These are phyloP conservation scores for Actinia equina DNA, from an alignment of 64 coral and sea anemone species.

Conservation along the genomic window DNA sequence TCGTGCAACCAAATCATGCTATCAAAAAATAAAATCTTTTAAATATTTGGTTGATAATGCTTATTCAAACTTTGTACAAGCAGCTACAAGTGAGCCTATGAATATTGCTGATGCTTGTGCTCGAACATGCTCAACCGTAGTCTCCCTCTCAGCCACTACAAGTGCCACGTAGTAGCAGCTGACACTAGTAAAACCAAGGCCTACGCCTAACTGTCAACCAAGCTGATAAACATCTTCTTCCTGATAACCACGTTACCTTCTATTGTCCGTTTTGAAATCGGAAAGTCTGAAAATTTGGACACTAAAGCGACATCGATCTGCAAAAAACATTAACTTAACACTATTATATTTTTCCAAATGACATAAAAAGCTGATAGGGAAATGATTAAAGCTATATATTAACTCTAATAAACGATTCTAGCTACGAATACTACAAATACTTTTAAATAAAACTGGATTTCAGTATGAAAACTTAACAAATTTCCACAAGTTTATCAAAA, in stretches of 20 bases:
- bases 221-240: not conserved
- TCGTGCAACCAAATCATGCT: no score
- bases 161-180: no score
- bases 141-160: no score
- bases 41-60: no score
- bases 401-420: not conserved
- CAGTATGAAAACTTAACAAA: not conserved
- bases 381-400: not conserved
- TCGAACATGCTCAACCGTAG: no score
- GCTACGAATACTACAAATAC: no score
- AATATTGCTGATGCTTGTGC: no score
- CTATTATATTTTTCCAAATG: not conserved
- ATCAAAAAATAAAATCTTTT: no score
- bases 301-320: not conserved
- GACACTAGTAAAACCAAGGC: no score
- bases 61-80: no score
- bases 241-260: not conserved
- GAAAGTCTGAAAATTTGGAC: slow-evolving; percentile 10
- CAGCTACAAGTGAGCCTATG: no score
- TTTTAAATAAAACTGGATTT: no score
- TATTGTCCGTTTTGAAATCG: not conserved
- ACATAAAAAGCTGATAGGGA: not conserved
- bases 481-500: not conserved
- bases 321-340: not conserved
- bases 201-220: not conserved